A percentile compares a stretch with the other conserved stretches of the same genome.
phyloP scores from a whole-genome alignment of 2,888 invertebrate species.

The Gandaritis pyraliata region DNA sequence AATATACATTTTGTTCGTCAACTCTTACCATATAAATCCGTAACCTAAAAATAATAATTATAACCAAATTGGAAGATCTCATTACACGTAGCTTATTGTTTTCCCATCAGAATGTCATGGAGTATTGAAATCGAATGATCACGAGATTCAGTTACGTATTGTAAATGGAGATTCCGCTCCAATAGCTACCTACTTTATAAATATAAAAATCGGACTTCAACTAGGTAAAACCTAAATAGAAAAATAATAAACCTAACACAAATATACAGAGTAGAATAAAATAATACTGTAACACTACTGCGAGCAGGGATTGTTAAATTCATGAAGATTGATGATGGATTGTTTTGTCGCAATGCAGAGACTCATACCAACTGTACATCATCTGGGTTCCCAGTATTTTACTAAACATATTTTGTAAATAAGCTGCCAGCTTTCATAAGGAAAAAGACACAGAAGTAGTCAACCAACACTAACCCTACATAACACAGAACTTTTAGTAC shows the following conservation, averaged over 20 bases:
- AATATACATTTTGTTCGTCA: slow-evolving; percentile 75
- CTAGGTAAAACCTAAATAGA: slow-evolving; percentile 67
- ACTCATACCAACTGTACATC: slow-evolving; percentile 36
- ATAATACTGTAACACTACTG: slow-evolving; percentile 82
- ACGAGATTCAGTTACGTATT: slow-evolving; percentile 16
- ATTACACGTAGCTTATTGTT: slow-evolving; percentile 57
- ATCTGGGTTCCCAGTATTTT: slow-evolving; percentile 28
- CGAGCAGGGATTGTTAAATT: slow-evolving; percentile 67
- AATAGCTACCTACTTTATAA: slow-evolving; percentile 30
- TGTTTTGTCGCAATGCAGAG: slow-evolving; percentile 38
- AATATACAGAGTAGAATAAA: slow-evolving; percentile 80
- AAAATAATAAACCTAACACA: slow-evolving; percentile 71
- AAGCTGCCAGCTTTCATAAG: slow-evolving; percentile 27
- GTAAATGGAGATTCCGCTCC: slow-evolving; percentile 30
- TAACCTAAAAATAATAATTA: slow-evolving; percentile 76
- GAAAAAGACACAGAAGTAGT: slow-evolving; percentile 23
- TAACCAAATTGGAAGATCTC: slow-evolving; percentile 78
- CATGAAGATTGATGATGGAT: slow-evolving; percentile 54
- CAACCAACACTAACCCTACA: slow-evolving; percentile 21
- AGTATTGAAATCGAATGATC: slow-evolving; percentile 28
- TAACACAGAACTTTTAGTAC: slow-evolving; percentile 20
- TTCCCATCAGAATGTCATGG: slow-evolving; percentile 37
- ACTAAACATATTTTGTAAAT: slow-evolving; percentile 26
- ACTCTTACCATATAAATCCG: slow-evolving; percentile 63
- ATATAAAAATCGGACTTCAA: slow-evolving; percentile 51